Percentiles rank a stretch among this genome's conserved stretches.
phyloP scores from a whole-genome alignment of 2,797 vertebrate genomes.

The Takifugu rubripes region DNA sequence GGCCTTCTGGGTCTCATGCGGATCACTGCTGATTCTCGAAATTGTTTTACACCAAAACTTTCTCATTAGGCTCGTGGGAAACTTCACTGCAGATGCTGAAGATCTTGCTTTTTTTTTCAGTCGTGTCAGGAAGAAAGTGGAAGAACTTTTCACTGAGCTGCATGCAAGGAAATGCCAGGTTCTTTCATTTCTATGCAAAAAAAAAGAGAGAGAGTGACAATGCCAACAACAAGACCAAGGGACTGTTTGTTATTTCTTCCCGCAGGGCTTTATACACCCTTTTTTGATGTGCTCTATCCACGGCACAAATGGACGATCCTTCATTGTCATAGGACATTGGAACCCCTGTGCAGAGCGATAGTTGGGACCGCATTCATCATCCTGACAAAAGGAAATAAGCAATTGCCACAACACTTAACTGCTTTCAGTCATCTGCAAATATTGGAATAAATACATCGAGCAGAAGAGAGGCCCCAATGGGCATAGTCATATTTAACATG shows the following conservation, averaged over 20 bases:
- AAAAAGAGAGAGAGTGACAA: background rate
- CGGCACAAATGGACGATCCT: constrained; percentile 73
- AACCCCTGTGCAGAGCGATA: constrained; percentile 69
- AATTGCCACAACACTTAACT: constrained; percentile 76
- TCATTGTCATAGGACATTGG: constrained; percentile 70
- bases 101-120: too few relatives aligned
- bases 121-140: too few relatives aligned
- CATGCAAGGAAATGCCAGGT: constrained; percentile 13
- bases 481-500: constrained; percentile 68
- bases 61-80: too few relatives aligned
- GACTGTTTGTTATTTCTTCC: constrained; percentile 65
- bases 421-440: constrained; percentile 77
- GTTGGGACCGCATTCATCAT: constrained; percentile 70
- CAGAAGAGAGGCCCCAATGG: constrained; percentile 51
- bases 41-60: too few relatives aligned
- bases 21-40: too few relatives aligned
- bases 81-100: too few relatives aligned
- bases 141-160: too few relatives aligned
- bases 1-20: too few relatives aligned
- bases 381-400: constrained; percentile 75
- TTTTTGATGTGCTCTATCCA: constrained; percentile 68
- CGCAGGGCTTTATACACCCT: constrained; percentile 57
- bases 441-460: constrained; percentile 71
- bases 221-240: constrained; percentile 50
- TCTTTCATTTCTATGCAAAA: constrained; percentile 23